Conservation (phyloP, 2,888 invertebrate genomes). For the Seira ritae region DNA sequence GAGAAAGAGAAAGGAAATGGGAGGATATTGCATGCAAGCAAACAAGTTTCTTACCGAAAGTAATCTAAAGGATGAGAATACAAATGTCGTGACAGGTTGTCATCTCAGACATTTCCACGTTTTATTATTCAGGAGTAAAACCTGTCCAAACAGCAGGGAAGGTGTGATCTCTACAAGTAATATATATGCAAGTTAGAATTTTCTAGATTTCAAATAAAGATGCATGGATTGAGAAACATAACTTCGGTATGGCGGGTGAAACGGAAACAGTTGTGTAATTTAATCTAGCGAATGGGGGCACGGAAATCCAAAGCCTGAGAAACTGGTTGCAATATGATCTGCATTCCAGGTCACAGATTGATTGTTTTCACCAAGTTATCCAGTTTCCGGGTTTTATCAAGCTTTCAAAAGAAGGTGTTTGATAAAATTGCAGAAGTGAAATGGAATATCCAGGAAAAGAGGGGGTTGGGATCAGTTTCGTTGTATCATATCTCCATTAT, state of each 20-base stretch:
- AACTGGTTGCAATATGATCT: neutral
- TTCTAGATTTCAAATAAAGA: neutral
- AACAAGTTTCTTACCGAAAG: conserved; percentile 13
- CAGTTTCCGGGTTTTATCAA: neutral
- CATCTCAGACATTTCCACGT: conserved; percentile 18
- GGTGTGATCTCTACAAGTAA: neutral
- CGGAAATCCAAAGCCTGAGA: neutral
- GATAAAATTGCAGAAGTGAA: no score
- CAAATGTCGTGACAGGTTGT: conserved; percentile 28
- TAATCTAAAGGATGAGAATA: conserved; percentile 7
- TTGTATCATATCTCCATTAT: no score
- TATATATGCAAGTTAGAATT: no score
- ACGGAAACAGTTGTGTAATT: neutral
- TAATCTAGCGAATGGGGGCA: neutral
- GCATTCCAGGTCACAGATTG: neutral
- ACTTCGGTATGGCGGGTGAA: no score
- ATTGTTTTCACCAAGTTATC: neutral
- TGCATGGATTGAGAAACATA: neutral
- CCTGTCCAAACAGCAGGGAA: neutral
- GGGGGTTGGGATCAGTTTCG: no score
- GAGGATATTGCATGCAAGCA: conserved; percentile 21
- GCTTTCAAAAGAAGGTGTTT: conserved; percentile 1
- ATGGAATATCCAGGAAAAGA: no score
- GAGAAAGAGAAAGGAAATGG: conserved; percentile 14
- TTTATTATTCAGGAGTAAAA: neutral